Conservation (phyloP, 2,113 vertebrate genomes). For the Aegotheles bennettii region DNA sequence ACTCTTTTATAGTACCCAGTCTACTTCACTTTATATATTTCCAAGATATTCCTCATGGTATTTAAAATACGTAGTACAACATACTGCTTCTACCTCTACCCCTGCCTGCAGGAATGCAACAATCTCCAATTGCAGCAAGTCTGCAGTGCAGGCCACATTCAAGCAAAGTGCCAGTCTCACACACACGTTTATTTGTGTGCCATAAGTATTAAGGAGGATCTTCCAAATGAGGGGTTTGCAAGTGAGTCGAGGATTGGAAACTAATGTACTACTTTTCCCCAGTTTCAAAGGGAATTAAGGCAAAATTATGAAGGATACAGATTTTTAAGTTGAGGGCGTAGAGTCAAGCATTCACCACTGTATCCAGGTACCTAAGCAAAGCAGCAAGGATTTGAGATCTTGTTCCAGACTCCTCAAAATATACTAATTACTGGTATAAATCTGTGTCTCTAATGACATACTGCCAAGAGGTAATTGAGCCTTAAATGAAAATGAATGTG, state of each 20-base stretch:
- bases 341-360: neutral
- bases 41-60: neutral
- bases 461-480: constrained; percentile 6
- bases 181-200: rapidly evolving
- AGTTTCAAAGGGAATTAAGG: neutral
- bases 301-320: neutral
- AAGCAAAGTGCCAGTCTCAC: neutral
- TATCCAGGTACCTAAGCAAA: neutral
- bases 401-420: neutral
- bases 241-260: neutral
- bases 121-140: neutral
- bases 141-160: neutral
- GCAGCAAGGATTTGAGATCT: neutral
- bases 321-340: neutral
- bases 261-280: neutral
- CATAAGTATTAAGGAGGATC: neutral
- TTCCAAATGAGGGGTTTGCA: neutral
- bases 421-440: neutral
- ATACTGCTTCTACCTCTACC: neutral
- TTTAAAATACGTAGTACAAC: neutral
- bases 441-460: neutral
- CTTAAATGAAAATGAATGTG: neutral
- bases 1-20: neutral
- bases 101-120: neutral
- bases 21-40: neutral